Conservation (phyloP, 2,888 invertebrate genomes). For the Griposia aprilina region DNA sequence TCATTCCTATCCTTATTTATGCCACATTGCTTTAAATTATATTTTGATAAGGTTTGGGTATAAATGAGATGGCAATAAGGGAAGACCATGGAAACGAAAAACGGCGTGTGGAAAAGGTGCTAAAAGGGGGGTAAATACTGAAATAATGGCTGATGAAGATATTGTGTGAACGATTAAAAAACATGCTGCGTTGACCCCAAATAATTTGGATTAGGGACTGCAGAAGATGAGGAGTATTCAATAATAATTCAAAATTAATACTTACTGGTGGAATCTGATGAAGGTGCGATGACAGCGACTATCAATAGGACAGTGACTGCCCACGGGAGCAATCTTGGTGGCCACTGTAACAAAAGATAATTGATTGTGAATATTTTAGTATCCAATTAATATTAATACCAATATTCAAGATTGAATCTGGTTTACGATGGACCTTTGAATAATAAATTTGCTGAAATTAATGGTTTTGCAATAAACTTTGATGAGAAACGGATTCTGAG, state of each 20-base stretch:
- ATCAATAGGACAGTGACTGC: conserved; percentile 89
- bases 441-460: conserved; percentile 35
- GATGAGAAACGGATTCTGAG: not conserved
- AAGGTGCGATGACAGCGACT: conserved; percentile 89
- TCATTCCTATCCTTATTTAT: not conserved
- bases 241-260: not conserved
- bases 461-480: conserved; percentile 20
- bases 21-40: not conserved
- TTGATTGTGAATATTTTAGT: conserved; percentile 26
- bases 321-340: conserved; percentile 91
- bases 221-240: not conserved
- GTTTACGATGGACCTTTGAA: conserved; percentile 38
- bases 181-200: too few species aligned
- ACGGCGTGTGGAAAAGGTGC: not conserved
- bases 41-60: not conserved
- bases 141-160: not conserved
- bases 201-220: not conserved
- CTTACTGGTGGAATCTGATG: conserved; percentile 91
- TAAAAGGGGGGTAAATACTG: not conserved
- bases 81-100: not conserved
- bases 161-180: not conserved
- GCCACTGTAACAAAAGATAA: conserved; percentile 89
- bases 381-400: conserved; percentile 21
- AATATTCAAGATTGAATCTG: conserved; percentile 34
- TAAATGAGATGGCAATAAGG: not conserved